Evolutionary conservation across 1,140 invertebrate species (phyloP), one percentile per base, ranked within the genome.

Genomic region (Araneus ventricosus): DNA sequence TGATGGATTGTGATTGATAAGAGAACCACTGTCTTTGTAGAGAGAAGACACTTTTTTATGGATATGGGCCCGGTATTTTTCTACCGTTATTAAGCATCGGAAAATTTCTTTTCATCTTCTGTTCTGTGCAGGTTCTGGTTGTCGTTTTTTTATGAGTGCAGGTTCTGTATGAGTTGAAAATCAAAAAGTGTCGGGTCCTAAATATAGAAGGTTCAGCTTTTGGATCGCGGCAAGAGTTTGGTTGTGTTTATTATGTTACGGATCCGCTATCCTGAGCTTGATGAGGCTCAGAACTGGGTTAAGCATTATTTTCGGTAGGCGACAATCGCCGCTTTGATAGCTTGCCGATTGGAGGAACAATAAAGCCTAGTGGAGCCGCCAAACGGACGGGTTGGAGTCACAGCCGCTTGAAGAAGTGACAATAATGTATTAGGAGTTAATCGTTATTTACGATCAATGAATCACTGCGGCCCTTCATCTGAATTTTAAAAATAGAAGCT

Each of bases 1-100:
- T 88, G 86, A 88, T 88, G 30, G 86, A 88, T 63, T 88, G 37
- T 34, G 86, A 88, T 41, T 4, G 86, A 88, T 88, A 24, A 45
- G 86, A 41, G 84, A 27, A 52, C 70, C 34, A 79, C 27, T 79
- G 70, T 37, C 70, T 79, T 37, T n/a, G 59, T 24, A 0, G 8
- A 4, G 4, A 5, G 3, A 4, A 75, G 8, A 20, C 17, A 17
- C 17, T 75, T 70, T 75, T 75, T 37, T 75, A 34, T 37, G 10
- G 30, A 30, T 70, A 70, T 70, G 27, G 27, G 27, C 67, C 10
- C 30, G 27, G 27, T 20, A 17, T 20, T 75, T 75, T 34, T 75
- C 30, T 30, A 37, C 30, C 10, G 30, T 20, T 34, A 75, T 75
- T 75, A 67, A n/a, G 61, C 61, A 67, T 67, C 24, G 61, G 24